These are phyloP conservation scores for Limenitis camilla DNA, from an alignment of 2,888 invertebrate species.

Conservation along the genomic window DNA sequence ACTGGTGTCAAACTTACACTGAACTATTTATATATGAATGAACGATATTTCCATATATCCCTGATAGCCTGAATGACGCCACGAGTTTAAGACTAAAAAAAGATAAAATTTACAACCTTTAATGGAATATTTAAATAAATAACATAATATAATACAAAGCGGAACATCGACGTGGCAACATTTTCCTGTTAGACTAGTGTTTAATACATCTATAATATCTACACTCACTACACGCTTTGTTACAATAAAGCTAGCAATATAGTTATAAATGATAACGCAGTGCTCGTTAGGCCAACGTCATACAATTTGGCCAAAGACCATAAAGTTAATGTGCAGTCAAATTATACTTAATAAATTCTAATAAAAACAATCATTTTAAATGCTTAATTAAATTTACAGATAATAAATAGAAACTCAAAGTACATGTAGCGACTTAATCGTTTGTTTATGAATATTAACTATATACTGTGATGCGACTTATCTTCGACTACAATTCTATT, in stretches of 20 bases:
- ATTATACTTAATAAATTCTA: conserved; percentile 13
- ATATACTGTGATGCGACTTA: conserved; percentile 13
- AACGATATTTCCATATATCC: conserved; percentile 28
- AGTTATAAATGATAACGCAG: conserved; percentile 26
- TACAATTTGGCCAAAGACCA: conserved; percentile 21
- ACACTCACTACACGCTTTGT: conserved; percentile 42
- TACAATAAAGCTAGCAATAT: conserved; percentile 30
- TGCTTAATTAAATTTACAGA: conserved; percentile 5
- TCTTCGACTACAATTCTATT: neutral
- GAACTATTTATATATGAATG: conserved; percentile 7
- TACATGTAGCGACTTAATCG: conserved; percentile 7
- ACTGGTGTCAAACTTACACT: conserved; percentile 15
- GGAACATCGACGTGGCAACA: conserved; percentile 71
- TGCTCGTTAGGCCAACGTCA: conserved; percentile 30
- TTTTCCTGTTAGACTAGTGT: conserved; percentile 69
- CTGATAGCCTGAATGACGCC: conserved; percentile 54
- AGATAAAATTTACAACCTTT: conserved; percentile 57
- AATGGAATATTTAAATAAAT: conserved; percentile 65
- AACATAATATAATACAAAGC: conserved; percentile 71
- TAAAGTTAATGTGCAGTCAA: conserved; percentile 15
- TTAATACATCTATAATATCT: conserved; percentile 67
- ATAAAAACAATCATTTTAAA: conserved; percentile 3
- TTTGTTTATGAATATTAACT: conserved; percentile 8
- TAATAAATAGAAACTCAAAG: conserved; percentile 5
- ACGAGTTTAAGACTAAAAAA: conserved; percentile 47